These are phyloP conservation scores for Dipodomys spectabilis DNA, from an alignment of 2,113 vertebrate genomes.

Conservation along the genomic window DNA sequence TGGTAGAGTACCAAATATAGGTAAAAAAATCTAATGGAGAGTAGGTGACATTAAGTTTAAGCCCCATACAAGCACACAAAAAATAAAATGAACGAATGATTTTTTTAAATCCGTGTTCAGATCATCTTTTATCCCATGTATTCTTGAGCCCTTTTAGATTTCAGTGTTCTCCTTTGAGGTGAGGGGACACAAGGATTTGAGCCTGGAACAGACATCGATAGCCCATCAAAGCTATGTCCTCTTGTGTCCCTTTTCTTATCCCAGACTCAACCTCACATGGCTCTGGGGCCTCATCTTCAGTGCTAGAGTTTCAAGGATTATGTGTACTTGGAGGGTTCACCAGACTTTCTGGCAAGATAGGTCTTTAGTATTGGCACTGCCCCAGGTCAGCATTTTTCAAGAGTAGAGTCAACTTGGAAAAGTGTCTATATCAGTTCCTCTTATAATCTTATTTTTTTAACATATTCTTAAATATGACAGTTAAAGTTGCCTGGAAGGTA, in stretches of 20 bases:
- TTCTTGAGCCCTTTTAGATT: neutral
- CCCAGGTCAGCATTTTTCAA: constrained; percentile 73
- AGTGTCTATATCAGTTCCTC: constrained; percentile 28
- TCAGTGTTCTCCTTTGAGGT: neutral
- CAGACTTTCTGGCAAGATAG: constrained; percentile 72
- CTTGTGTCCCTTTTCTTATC: constrained; percentile 40
- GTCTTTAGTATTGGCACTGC: constrained; percentile 57
- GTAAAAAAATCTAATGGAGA: too few species aligned
- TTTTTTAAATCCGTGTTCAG: neutral
- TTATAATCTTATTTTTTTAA: neutral
- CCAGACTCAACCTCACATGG: constrained; percentile 61
- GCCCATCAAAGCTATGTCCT: neutral
- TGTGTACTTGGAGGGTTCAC: constrained; percentile 82
- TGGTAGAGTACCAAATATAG: too few species aligned
- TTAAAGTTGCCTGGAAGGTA: constrained; percentile 17
- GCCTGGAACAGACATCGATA: neutral
- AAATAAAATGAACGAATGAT: too few species aligned
- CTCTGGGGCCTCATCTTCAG: constrained; percentile 41
- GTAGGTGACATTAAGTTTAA: too few species aligned
- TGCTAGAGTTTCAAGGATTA: constrained; percentile 84
- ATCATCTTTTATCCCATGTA: neutral
- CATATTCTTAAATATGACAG: neutral
- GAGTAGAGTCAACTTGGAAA: constrained; percentile 73
- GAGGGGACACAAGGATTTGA: neutral
- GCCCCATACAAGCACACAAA: too few species aligned